A percentile compares a stretch with the other conserved stretches of the same genome.
phyloP scores from a whole-genome alignment of 2,888 invertebrate genomes.

The Limnephilus marmoratus region DNA sequence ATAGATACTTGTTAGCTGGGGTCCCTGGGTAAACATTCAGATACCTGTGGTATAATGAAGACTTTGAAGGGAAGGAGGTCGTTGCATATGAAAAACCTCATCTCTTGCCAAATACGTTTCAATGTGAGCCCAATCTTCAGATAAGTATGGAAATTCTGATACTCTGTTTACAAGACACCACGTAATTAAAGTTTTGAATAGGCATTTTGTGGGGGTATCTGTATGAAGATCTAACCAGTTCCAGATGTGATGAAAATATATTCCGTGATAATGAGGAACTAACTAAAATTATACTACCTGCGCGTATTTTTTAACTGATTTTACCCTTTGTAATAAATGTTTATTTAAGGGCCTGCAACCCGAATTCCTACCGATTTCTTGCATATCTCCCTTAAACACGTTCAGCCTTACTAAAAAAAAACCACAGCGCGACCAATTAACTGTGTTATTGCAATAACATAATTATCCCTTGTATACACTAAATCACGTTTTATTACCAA shows the following conservation, averaged over 20 bases:
- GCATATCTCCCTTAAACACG: too few relatives aligned
- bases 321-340: too few relatives aligned
- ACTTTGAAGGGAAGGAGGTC: conserved; percentile 41
- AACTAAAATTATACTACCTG: too few relatives aligned
- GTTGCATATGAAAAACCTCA: conserved; percentile 50
- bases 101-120: conserved; percentile 37
- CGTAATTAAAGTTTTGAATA: background rate
- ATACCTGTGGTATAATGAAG: conserved; percentile 43
- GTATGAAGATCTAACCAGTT: background rate
- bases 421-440: too few relatives aligned
- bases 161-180: background rate
- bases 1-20: background rate
- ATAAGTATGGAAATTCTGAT: conserved; percentile 25
- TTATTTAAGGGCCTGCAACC: too few relatives aligned
- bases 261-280: background rate
- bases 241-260: background rate
- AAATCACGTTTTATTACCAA: too few relatives aligned
- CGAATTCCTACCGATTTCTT: too few relatives aligned
- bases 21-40: conserved; percentile 12
- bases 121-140: conserved; percentile 16
- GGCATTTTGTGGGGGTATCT: background rate
- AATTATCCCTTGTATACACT: too few relatives aligned
- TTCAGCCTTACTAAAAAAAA: too few relatives aligned
- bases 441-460: too few relatives aligned
- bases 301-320: too few relatives aligned